Evolutionary conservation across 2,888 invertebrate species (phyloP), one percentile per base, ranked within the genome.

Genomic region (Thecophora atra): DNA sequence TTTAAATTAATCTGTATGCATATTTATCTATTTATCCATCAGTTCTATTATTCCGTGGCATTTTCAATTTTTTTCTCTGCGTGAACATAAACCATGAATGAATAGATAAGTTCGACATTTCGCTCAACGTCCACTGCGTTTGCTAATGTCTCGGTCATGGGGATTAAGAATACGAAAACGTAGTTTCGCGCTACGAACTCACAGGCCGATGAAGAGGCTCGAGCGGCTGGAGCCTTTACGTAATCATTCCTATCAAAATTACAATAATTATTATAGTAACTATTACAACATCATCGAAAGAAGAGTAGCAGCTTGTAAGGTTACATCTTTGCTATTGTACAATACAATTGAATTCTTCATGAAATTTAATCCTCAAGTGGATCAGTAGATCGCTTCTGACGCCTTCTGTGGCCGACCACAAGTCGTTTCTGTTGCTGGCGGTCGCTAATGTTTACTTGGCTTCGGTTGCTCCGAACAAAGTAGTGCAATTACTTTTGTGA

Each of bases 301-400:
- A 44, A 64, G n/a, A 47, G 47, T 24, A 24, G 17, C 37, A 37
- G 15, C 13, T 47, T 47, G 47, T 69, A 62, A 60, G 47, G 60
- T 68, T 28, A 56, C 17, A 56, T 42, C 30, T 30, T 51, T 58
- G 37, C 19, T n/a, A n/a, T n/a, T n/a, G n/a, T n/a, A n/a, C n/a
- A n/a, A n/a, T 58, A 56, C 68, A 56, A 47, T 30, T 21, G 69
- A 64, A 64, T 64, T 64, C 24, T 47, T 44, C 15, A 64, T 64
- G 64, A 64, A 64, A 64, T 37, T 64, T 17, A 24, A 64, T 64
- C 42, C 47, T 24, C 15, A n/a, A 30, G 44, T 42, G 42, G 21
- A 42, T 37, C 19, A 42, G 19, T 51, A 51, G n/a, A 51, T 11
- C 7, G 24, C 37, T 37, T 8, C 37, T 37, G 37, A 15, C 21